A percentile compares a stretch with the other conserved stretches of the same genome.
These are phyloP conservation scores for Cephalophus harveyi DNA, from an alignment of 2,113 vertebrate genomes.

Conservation along the genomic window DNA sequence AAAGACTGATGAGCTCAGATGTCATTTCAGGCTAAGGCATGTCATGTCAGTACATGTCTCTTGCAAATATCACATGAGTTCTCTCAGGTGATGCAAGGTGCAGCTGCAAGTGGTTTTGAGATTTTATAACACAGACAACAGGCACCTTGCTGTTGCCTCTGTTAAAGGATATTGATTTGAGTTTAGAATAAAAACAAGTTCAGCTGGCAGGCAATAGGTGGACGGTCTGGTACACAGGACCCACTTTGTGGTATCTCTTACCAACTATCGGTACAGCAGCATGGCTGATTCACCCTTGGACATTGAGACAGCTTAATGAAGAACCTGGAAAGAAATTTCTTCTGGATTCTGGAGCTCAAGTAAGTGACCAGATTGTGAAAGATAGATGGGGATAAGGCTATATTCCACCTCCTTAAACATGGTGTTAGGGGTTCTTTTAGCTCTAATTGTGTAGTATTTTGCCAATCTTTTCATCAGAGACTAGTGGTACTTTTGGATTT, in stretches of 20 bases:
- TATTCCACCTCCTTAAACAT: background rate
- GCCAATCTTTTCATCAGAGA: background rate
- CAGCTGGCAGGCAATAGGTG: background rate
- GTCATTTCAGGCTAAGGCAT: background rate
- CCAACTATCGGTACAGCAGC: fast-evolving
- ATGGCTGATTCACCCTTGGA: background rate
- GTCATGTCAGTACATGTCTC: background rate
- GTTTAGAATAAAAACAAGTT: background rate
- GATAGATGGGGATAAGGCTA: background rate
- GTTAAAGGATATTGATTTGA: background rate
- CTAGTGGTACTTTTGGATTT: background rate
- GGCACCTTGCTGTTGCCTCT: background rate
- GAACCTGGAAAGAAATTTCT: background rate
- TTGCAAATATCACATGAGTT: background rate
- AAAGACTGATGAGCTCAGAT: background rate
- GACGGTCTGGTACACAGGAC: background rate
- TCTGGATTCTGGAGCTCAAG: background rate
- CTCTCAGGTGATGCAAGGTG: background rate
- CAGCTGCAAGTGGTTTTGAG: background rate
- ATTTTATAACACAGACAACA: background rate
- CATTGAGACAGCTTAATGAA: background rate
- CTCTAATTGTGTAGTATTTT: background rate
- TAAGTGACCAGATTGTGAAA: background rate
- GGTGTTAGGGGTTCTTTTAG: background rate
- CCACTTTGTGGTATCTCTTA: background rate